phyloP scores from a whole-genome alignment of 2,888 invertebrate genomes.

The Polydrusus tereticollis region DNA sequence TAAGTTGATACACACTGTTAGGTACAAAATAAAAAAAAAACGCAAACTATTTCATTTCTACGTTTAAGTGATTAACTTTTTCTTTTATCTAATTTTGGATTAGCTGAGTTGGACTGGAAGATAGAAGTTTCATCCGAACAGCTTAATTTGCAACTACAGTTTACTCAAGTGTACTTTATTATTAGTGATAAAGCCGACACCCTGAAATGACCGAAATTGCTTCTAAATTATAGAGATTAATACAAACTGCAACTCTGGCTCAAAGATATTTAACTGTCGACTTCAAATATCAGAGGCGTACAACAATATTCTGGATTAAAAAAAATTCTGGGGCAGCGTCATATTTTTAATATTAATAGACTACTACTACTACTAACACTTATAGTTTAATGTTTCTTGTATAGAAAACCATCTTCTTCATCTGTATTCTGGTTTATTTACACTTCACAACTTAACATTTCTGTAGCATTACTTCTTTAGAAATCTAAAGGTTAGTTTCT shows the following conservation, averaged over 20 bases:
- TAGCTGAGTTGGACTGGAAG: neutral
- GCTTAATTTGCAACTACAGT: slow-evolving; percentile 8
- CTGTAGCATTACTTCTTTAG: too few species aligned
- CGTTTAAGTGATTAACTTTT: too few species aligned
- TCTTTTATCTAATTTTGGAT: neutral
- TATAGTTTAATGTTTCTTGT: too few species aligned
- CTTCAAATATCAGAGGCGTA: neutral
- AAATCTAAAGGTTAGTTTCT: too few species aligned
- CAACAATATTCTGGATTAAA: too few species aligned
- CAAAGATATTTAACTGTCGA: neutral
- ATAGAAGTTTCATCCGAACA: neutral
- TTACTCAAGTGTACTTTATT: slow-evolving; percentile 19
- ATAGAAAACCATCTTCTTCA: too few species aligned
- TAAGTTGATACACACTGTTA: neutral
- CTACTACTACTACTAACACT: too few species aligned
- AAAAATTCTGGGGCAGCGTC: too few species aligned
- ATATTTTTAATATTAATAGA: too few species aligned
- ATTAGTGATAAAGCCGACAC: slow-evolving; percentile 15
- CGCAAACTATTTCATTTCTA: too few species aligned
- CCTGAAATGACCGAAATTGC: slow-evolving; percentile 17
- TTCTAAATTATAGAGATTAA: slow-evolving; percentile 17
- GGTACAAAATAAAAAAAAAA: neutral
- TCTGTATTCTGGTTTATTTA: too few species aligned
- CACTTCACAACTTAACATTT: too few species aligned
- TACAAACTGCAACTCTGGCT: neutral